These are phyloP conservation scores for Tetranychus truncatus DNA, from an alignment of 2,888 invertebrate genomes.

Conservation along the genomic window DNA sequence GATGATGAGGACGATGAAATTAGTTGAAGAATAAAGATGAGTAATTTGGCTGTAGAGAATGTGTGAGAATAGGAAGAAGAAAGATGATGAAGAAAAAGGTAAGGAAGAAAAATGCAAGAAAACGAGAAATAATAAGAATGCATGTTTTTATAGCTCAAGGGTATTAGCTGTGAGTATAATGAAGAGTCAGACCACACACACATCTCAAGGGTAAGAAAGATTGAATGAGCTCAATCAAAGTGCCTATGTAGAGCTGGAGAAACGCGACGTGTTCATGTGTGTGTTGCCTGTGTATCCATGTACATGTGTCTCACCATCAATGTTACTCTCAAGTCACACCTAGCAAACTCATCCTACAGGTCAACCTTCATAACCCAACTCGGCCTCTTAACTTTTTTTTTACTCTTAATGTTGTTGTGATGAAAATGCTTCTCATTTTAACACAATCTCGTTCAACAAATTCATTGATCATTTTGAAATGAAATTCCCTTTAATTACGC, in stretches of 20 bases:
- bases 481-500: neutral
- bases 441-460: neutral
- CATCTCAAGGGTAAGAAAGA: too few species aligned
- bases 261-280: too few species aligned
- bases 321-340: too few species aligned
- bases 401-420: neutral
- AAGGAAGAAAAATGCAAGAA: neutral
- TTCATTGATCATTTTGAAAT: neutral
- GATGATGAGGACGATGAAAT: neutral
- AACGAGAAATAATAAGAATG: neutral
- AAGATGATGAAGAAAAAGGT: too few species aligned
- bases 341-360: too few species aligned
- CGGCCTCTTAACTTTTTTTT: neutral
- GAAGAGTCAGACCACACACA: too few species aligned
- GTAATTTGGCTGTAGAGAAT: neutral
- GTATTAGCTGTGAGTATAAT: too few species aligned
- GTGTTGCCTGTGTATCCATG: too few species aligned
- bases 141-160: neutral
- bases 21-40: neutral
- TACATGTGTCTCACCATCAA: too few species aligned
- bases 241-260: too few species aligned
- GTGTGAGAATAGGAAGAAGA: neutral
- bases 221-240: too few species aligned
- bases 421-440: neutral
- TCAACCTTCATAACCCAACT: too few species aligned